Evolutionary conservation across 2,888 invertebrate species (phyloP).

Genomic region (Linnaemya vulpina): DNA sequence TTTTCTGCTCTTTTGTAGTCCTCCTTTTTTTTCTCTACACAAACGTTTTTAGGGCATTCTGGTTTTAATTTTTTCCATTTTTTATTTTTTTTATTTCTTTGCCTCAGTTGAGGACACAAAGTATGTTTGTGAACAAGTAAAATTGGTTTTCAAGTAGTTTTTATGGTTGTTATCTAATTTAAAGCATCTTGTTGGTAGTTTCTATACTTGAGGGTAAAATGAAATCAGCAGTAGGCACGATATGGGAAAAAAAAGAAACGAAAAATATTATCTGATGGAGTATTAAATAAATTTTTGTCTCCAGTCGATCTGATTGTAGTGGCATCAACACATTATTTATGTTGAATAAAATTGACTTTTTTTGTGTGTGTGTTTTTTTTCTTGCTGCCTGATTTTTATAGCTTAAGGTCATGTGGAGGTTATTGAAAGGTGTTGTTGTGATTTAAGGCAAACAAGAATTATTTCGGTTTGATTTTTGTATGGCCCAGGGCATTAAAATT

Average conservation of each 20-base stretch:
- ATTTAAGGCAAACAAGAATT: not conserved
- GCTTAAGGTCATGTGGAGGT: slow-evolving; percentile 49
- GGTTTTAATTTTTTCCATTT: not conserved
- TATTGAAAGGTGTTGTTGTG: slow-evolving; percentile 36
- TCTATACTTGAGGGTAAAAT: slow-evolving; percentile 46
- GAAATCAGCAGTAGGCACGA: slow-evolving; percentile 52
- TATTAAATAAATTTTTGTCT: slow-evolving; percentile 55
- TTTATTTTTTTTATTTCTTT: not conserved
- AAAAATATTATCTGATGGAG: not conserved
- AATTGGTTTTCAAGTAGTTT: slow-evolving; percentile 60
- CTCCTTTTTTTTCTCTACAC: not conserved
- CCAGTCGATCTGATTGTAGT: slow-evolving; percentile 63
- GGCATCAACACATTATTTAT: slow-evolving; percentile 69
- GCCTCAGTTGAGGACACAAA: slow-evolving; percentile 40
- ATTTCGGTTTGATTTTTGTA: slow-evolving; percentile 12
- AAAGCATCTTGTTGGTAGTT: slow-evolving; percentile 66
- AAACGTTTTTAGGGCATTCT: slow-evolving; percentile 26
- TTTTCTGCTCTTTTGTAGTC: not conserved
- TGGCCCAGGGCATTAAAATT: not conserved
- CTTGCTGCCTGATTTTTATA: not conserved
- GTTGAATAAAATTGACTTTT: slow-evolving; percentile 28
- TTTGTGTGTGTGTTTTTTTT: not conserved
- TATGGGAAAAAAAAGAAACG: not conserved
- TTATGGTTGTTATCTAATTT: slow-evolving; percentile 63
- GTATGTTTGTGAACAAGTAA: slow-evolving; percentile 55